Percentiles rank a stretch among this genome's conserved stretches.
Evolutionary conservation across 64 coral and sea anemone species (phyloP).

Genomic region (Montipora foliosa): DNA sequence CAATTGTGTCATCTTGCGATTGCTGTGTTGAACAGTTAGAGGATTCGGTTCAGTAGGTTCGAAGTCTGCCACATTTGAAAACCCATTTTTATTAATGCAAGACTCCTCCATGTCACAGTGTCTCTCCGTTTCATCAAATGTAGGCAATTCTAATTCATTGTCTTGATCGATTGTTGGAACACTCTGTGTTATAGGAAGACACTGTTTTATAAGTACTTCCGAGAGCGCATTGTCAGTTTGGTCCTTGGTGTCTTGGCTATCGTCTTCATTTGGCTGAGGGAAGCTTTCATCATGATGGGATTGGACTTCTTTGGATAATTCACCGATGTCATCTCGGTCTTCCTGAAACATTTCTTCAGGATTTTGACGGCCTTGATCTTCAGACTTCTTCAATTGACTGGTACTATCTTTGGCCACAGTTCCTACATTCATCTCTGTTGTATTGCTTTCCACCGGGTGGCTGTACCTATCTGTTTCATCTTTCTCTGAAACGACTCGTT

Average conservation of each 20-base stretch:
- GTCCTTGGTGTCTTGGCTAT: not conserved
- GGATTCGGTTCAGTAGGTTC: not conserved
- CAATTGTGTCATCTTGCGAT: slow-evolving; percentile 25
- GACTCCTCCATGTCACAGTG: not conserved
- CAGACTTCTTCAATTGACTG: not conserved
- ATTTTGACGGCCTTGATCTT: not conserved
- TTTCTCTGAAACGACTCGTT: not conserved
- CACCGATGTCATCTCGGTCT: not conserved
- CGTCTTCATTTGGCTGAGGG: not conserved
- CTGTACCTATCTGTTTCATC: not conserved
- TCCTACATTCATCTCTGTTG: not conserved
- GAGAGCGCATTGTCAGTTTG: too few species aligned
- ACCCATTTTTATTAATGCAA: not conserved
- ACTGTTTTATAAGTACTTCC: not conserved
- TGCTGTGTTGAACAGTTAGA: not conserved
- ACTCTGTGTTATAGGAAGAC: not conserved
- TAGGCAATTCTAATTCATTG: not conserved
- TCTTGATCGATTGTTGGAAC: not conserved
- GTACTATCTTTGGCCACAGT: not conserved
- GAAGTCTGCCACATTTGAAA: not conserved
- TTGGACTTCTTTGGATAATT: not conserved
- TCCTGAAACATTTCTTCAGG: not conserved
- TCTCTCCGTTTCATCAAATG: not conserved
- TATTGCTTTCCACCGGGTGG: not conserved
- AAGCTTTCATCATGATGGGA: not conserved